A percentile compares a stretch with the other conserved stretches of the same genome.
Evolutionary conservation across 2,797 vertebrate genomes (phyloP).

Genomic region (Oceanodroma leucorhoa): DNA sequence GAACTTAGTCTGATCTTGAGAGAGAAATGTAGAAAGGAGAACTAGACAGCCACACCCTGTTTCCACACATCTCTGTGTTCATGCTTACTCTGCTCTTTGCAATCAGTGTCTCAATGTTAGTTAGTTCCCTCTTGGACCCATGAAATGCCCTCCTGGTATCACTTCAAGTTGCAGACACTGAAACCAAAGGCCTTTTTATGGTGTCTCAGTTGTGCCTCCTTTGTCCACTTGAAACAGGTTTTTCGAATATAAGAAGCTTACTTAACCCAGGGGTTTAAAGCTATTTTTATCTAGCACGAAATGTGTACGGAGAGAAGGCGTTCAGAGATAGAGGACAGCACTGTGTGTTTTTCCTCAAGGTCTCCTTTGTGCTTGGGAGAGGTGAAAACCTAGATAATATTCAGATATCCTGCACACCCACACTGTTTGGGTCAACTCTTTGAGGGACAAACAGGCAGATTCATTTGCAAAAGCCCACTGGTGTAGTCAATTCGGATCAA

Average conservation of each 20-base stretch:
- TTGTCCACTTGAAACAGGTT: conserved; percentile 21
- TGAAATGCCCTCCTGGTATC: not conserved
- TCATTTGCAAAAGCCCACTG: not conserved
- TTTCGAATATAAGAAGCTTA: conserved; percentile 54
- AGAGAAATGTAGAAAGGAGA: not conserved
- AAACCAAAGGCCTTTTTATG: not conserved
- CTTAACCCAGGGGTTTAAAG: conserved; percentile 48
- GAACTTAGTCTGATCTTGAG: not conserved
- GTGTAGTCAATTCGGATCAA: not conserved
- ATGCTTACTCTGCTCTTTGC: not conserved
- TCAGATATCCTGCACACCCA: not conserved
- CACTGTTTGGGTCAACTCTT: not conserved
- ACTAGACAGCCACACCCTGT: not conserved
- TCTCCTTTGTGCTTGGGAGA: not conserved
- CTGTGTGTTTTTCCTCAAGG: not conserved
- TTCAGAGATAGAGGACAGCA: not conserved
- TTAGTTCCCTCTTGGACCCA: not conserved
- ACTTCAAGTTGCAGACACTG: not conserved
- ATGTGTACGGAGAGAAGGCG: not conserved
- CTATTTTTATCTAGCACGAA: conserved; percentile 44
- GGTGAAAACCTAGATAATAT: not conserved
- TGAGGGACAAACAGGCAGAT: not conserved
- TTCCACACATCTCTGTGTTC: not conserved
- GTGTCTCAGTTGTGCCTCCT: not conserved
- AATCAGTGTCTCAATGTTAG: not conserved